Evolutionary conservation across 1,140 invertebrate genomes (phyloP).

Genomic region (Glossosoma conforme): DNA sequence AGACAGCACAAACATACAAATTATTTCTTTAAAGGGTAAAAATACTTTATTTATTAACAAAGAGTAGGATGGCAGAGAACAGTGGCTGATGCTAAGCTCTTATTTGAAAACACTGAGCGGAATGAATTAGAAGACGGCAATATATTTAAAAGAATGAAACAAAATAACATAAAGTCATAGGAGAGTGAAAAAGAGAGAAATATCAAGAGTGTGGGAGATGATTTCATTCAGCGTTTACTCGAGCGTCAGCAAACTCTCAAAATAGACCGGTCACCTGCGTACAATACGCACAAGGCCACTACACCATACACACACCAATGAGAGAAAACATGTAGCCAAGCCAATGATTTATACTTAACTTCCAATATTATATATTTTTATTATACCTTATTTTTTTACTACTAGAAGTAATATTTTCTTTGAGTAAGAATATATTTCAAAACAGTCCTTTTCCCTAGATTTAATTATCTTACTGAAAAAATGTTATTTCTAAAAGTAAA

Average conservation of each 20-base stretch:
- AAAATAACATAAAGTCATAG: not conserved
- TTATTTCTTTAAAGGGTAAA: no score
- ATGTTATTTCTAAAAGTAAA: not conserved
- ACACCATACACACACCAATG: no score
- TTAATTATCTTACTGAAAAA: no score
- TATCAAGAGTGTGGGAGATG: slow-evolving; percentile 4
- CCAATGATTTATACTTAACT: no score
- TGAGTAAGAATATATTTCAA: no score
- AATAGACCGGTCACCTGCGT: slow-evolving; percentile 4
- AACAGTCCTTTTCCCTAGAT: no score
- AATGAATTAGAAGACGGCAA: not conserved
- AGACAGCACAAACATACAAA: not conserved
- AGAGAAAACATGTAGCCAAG: no score
- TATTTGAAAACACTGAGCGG: slow-evolving; percentile 2
- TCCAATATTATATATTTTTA: no score
- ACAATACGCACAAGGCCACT: no score
- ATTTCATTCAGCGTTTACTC: not conserved
- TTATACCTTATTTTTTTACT: no score
- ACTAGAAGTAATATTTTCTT: no score
- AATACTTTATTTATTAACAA: not conserved
- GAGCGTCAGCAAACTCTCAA: not conserved
- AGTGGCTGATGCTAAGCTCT: slow-evolving; percentile 1
- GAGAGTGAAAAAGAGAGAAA: slow-evolving; percentile 4
- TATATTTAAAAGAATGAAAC: not conserved
- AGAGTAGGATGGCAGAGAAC: not conserved